These are phyloP conservation scores for Echiichthys vipera DNA, from an alignment of 2,797 vertebrate genomes.

Conservation along the genomic window DNA sequence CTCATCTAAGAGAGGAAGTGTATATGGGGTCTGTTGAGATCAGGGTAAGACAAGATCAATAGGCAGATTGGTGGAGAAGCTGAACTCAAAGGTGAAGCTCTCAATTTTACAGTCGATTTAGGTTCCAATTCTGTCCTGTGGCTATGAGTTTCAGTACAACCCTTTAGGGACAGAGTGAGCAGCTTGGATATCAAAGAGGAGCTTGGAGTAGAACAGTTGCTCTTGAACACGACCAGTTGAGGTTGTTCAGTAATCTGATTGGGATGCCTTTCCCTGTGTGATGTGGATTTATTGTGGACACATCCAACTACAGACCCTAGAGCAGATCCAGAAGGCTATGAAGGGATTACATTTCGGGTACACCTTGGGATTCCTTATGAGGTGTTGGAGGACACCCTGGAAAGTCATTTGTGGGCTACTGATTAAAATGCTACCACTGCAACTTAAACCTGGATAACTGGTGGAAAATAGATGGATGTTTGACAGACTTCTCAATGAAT, in stretches of 20 bases:
- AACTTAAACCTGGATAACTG: conserved; percentile 9
- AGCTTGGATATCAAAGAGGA: conserved; percentile 16
- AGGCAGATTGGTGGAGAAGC: not conserved
- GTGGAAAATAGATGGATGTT: conserved; percentile 6
- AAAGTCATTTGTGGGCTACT: conserved; percentile 24
- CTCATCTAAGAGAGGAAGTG: not conserved
- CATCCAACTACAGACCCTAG: conserved; percentile 35
- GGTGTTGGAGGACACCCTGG: conserved; percentile 10
- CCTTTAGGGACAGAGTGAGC: not conserved
- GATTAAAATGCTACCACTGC: conserved; percentile 8
- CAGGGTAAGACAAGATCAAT: conserved; percentile 14
- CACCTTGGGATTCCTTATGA: conserved; percentile 27
- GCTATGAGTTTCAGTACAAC: conserved; percentile 3
- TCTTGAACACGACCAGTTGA: conserved; percentile 14
- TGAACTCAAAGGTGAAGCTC: conserved; percentile 4
- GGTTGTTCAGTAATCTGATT: conserved; percentile 26
- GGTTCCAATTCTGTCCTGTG: not conserved
- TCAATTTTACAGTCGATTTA: conserved; percentile 1
- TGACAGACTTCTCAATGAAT: conserved; percentile 8
- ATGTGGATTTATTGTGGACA: conserved; percentile 34
- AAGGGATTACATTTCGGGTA: conserved; percentile 33
- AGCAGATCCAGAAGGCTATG: conserved; percentile 38
- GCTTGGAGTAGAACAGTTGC: conserved; percentile 20
- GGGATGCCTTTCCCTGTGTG: not conserved
- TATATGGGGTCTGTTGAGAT: not conserved